phyloP scores from a whole-genome alignment of 2,113 vertebrate genomes.

The Saimiri boliviensis region DNA sequence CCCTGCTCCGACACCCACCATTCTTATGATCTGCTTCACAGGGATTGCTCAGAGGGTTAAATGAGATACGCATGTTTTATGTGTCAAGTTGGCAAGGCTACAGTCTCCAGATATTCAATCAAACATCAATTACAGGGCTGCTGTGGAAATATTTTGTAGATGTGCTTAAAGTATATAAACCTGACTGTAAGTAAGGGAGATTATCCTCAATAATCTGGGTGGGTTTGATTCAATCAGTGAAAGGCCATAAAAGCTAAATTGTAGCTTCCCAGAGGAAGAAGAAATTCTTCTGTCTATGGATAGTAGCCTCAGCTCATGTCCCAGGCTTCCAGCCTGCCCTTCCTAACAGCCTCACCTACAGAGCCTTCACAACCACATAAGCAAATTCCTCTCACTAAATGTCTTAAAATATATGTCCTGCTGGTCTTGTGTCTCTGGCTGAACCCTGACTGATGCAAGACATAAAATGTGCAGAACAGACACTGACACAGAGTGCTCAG shows the following conservation, averaged over 20 bases:
- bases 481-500: neutral
- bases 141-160: neutral
- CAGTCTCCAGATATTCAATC: neutral
- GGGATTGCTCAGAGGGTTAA: neutral
- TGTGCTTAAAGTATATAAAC: neutral
- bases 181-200: neutral
- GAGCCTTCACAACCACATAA: neutral
- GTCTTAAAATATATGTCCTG: neutral
- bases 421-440: neutral
- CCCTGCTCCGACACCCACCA: neutral
- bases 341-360: neutral
- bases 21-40: neutral
- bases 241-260: neutral
- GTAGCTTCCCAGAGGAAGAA: neutral
- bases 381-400: neutral
- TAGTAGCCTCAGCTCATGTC: neutral
- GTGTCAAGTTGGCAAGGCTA: neutral
- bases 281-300: neutral
- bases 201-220: neutral
- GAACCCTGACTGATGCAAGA: neutral
- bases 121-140: neutral
- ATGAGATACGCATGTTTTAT: neutral
- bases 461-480: neutral
- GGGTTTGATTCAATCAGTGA: neutral
- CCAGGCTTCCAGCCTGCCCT: neutral